Evolutionary conservation across 2,113 vertebrate genomes (phyloP).

Genomic region (Callopanchax toddi): DNA sequence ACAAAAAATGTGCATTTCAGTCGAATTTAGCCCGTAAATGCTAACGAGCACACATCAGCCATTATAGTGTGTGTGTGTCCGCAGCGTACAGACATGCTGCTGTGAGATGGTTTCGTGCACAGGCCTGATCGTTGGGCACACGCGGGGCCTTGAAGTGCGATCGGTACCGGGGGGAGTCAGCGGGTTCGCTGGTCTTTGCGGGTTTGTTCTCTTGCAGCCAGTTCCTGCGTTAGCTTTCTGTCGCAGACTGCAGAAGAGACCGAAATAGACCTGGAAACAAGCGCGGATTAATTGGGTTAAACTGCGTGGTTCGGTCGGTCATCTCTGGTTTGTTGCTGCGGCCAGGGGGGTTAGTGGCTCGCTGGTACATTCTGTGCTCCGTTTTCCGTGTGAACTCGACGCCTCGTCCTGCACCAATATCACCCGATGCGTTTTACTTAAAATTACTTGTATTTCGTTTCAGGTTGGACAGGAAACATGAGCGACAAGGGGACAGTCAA

Average conservation of each 20-base stretch:
- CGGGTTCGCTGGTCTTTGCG: constrained; percentile 21
- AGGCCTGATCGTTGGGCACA: constrained; percentile 46
- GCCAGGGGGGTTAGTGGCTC: constrained; percentile 43
- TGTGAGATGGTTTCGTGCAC: constrained; percentile 23
- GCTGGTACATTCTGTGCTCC: neutral
- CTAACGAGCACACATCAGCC: constrained; percentile 40
- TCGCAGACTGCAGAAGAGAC: constrained; percentile 32
- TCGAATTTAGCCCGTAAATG: constrained; percentile 5
- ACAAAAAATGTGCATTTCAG: constrained; percentile 6
- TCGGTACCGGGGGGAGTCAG: constrained; percentile 18
- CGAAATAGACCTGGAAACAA: constrained; percentile 63
- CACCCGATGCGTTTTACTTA: constrained; percentile 46
- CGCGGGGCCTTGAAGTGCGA: constrained; percentile 29
- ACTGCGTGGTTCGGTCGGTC: constrained; percentile 41
- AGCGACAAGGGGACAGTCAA: constrained; percentile 93
- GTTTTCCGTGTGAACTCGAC: constrained; percentile 14
- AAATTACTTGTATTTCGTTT: neutral
- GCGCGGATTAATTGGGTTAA: constrained; percentile 65
- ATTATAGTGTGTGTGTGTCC: constrained; percentile 40
- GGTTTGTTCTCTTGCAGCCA: constrained; percentile 26
- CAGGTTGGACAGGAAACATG: constrained; percentile 78
- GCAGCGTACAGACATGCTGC: constrained; percentile 55
- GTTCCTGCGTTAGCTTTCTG: constrained; percentile 27
- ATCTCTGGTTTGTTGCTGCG: constrained; percentile 31
- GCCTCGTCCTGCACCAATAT: constrained; percentile 11